A percentile compares a stretch with the other conserved stretches of the same genome.
Evolutionary conservation across 1,140 invertebrate genomes (phyloP).

Genomic region (Cylas formicarius): DNA sequence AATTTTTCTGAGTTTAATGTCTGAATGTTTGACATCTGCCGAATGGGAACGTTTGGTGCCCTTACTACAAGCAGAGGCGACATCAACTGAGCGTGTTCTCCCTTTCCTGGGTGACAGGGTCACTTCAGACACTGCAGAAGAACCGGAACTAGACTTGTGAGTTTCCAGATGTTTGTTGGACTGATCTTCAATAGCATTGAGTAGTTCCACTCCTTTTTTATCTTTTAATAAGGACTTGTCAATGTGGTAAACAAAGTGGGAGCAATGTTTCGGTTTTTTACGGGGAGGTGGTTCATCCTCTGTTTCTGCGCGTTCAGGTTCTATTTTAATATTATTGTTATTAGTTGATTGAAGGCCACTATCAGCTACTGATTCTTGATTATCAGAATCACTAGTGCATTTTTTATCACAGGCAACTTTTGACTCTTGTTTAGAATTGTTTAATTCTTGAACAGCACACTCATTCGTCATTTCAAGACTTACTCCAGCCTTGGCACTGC

Average conservation of each 20-base stretch:
- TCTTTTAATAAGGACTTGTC: constrained; percentile 32
- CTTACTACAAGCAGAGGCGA: constrained; percentile 14
- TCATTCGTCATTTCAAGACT: constrained; percentile 13
- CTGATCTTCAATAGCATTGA: constrained; percentile 37
- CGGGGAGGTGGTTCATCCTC: constrained; percentile 11
- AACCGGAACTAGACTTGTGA: constrained; percentile 25
- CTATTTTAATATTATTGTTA: constrained; percentile 20
- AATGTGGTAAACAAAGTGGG: constrained; percentile 26
- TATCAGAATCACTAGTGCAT: constrained; percentile 18
- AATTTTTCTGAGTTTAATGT: constrained; percentile 26
- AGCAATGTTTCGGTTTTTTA: constrained; percentile 26
- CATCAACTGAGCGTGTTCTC: constrained; percentile 34
- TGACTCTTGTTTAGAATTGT: constrained; percentile 19
- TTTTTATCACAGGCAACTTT: constrained; percentile 28
- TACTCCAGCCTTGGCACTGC: constrained; percentile 1
- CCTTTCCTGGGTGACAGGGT: constrained; percentile 29
- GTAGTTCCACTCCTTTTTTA: constrained; percentile 32
- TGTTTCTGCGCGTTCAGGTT: constrained; percentile 17
- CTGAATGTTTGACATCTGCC: constrained; percentile 19
- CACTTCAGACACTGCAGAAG: constrained; percentile 12
- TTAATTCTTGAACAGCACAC: too few species aligned
- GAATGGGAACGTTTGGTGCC: constrained; percentile 26
- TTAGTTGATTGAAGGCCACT: constrained; percentile 26
- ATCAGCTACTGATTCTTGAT: neutral
- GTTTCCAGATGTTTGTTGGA: constrained; percentile 29